Conservation (phyloP, 2,888 invertebrate genomes). For the Stegophylla sp. region DNA sequence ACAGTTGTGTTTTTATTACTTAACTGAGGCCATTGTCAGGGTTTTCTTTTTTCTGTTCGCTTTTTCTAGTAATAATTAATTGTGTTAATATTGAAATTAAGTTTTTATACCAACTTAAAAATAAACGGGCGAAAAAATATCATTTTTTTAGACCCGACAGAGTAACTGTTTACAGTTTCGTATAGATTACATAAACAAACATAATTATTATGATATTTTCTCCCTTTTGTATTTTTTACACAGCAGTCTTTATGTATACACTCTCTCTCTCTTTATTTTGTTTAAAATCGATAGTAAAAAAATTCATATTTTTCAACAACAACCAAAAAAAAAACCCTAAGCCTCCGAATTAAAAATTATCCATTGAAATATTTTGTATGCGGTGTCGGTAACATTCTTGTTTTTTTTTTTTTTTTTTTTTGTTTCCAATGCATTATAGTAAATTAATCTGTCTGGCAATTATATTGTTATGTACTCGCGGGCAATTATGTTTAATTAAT, state of each 20-base stretch:
- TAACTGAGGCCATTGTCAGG: no score
- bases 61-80: background rate
- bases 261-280: background rate
- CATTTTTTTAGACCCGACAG: background rate
- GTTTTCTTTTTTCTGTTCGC: background rate
- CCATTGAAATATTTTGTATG: slow-evolving; percentile 7
- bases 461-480: background rate
- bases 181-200: background rate
- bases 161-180: background rate
- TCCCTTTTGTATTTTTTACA: background rate
- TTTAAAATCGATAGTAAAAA: slow-evolving; percentile 19
- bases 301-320: background rate
- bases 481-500: no score
- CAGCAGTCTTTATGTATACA: background rate
- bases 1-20: background rate
- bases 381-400: background rate
- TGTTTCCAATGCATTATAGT: background rate
- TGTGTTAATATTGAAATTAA: background rate
- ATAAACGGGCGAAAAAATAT: background rate
- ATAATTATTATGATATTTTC: slow-evolving; percentile 2
- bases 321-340: background rate
- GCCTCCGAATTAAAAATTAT: slow-evolving; percentile 10
- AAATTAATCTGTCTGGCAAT: slow-evolving; percentile 16
- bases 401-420: no score
- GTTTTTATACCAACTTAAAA: background rate